Evolutionary conservation across 1,140 invertebrate species (phyloP), one percentile per base, ranked within the genome.

Genomic region (Hirudo medicinalis): DNA sequence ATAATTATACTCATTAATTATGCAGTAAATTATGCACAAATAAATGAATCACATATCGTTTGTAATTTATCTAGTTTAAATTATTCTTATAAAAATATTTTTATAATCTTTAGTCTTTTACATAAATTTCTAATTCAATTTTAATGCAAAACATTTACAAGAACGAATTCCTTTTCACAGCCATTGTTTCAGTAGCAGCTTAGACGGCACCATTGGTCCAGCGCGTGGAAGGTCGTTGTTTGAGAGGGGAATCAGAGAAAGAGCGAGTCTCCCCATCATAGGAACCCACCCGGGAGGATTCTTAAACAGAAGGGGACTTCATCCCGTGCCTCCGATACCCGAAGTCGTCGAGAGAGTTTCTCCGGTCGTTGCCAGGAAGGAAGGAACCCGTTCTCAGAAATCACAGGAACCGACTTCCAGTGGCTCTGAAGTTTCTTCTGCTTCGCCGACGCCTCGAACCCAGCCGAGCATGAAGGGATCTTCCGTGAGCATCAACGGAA

Each of bases 201-300:
- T 32, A 15, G 43, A 22, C 57, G 57, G 57, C 57, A 63, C 22
- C 22, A 25, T 32, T 15, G 22, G 29, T 15, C 57, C 22, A 6
- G 22, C 29, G 19, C 57, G 22, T 11, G 22, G 22, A 11, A 22
- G 57, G 11, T 25, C 57, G 22, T 63, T 63, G 22, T 63, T 63
- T 11, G 57, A 63, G 57, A 63, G 57, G 57, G 29, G 29, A 22
- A 25, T 32, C 22, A 22, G 57, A 13, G 57, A 63, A 20, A 22
- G 57, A 63, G 57, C 57, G 22, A 63, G 57, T 32, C 57, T 63
- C 22, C 57, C 57, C 57, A 22, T 63, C 11, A 32, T 63, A 63
- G 57, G 57, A 11, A 63, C 57, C 57, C 57, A 63, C 57, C 57
- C 57, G 22, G 57, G 57, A 4, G 57, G 57, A 15, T 63, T 25